These are phyloP conservation scores for Knipowitschia caucasica DNA, from an alignment of 2,797 vertebrate genomes.

Conservation along the genomic window DNA sequence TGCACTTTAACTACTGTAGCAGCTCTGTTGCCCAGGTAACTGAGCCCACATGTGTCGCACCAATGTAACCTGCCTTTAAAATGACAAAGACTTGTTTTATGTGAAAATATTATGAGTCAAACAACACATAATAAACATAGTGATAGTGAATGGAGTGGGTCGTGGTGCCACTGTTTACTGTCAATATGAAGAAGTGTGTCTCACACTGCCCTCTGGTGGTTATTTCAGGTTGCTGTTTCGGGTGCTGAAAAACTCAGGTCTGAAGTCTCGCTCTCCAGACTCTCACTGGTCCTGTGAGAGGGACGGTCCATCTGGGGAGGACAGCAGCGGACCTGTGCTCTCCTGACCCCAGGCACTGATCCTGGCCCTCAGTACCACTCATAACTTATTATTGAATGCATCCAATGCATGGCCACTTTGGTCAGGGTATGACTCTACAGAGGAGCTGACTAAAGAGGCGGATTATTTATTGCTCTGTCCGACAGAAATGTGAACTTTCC, in stretches of 20 bases:
- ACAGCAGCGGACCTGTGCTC: constrained; percentile 60
- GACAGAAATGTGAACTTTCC: neutral
- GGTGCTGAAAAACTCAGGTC: constrained; percentile 64
- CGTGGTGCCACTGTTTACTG: neutral
- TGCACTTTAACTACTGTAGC: constrained; percentile 77
- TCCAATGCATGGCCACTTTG: neutral
- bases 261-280: constrained; percentile 65
- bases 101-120: neutral
- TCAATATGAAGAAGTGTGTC: neutral
- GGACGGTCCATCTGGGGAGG: too few species aligned
- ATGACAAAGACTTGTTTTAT: neutral
- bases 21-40: constrained; percentile 90
- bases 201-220: neutral
- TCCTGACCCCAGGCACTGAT: too few species aligned
- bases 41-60: neutral
- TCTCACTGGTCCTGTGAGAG: constrained; percentile 30
- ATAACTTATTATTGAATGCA: too few species aligned
- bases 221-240: constrained; percentile 75
- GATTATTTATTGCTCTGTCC: neutral
- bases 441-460: neutral
- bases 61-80: neutral
- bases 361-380: neutral
- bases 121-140: neutral
- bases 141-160: neutral
- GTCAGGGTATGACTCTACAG: neutral